phyloP scores from a whole-genome alignment of 1,140 invertebrate species.

The honey bee (Apis mellifera) region Amel_HAv3.1 CM009934.2:5663501-5664000 shows the following conservation, averaged over 20 bases:
- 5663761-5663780: conserved; percentile 36
- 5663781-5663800: conserved; percentile 26
- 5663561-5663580: neutral
- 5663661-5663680: neutral
- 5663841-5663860: conserved; percentile 69
- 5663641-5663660: conserved; percentile 19
- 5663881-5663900: conserved; percentile 45
- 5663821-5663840: conserved; percentile 73
- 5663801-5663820: conserved; percentile 60
- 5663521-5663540: neutral
- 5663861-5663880: conserved; percentile 66
- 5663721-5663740: conserved; percentile 11
- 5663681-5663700: conserved; percentile 8
- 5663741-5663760: conserved; percentile 34
- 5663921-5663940: conserved; percentile 33
- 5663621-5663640: conserved; percentile 6
- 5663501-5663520: neutral
- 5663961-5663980: conserved; percentile 44
- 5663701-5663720: conserved; percentile 13
- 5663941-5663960: conserved; percentile 10
- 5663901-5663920: conserved; percentile 49
- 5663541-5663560: neutral
- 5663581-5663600: neutral
- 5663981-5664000: conserved; percentile 60
- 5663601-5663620: neutral